A percentile compares a stretch with the other conserved stretches of the same genome.
phyloP scores from a whole-genome alignment of 2,888 invertebrate genomes.

The Aporophyla lueneburgensis region DNA sequence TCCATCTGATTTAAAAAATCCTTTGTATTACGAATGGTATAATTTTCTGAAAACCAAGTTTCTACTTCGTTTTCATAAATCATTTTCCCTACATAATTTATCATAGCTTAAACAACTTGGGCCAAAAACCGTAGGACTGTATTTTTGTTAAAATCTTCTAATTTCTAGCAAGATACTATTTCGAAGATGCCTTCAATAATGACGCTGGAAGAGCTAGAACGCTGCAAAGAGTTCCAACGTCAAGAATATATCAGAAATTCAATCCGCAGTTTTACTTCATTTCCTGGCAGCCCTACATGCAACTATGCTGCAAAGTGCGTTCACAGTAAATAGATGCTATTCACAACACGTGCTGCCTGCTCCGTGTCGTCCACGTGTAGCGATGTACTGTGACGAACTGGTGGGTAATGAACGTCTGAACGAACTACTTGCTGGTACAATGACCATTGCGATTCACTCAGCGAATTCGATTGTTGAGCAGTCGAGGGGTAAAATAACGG shows the following conservation, averaged over 20 bases:
- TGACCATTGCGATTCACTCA: conserved; percentile 46
- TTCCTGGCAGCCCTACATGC: conserved; percentile 54
- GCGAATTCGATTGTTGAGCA: conserved; percentile 19
- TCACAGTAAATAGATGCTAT: conserved; percentile 51
- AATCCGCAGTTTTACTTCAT: background rate
- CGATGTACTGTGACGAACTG: conserved; percentile 46
- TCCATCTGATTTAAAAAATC: too few relatives aligned
- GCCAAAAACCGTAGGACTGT: too few relatives aligned
- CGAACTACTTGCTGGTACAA: conserved; percentile 18
- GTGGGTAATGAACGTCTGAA: conserved; percentile 46
- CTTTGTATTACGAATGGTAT: too few relatives aligned
- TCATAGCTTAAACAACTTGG: too few relatives aligned
- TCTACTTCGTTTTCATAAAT: too few relatives aligned
- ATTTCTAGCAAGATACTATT: background rate
- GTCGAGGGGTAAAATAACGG: conserved; percentile 28
- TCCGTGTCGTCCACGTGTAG: conserved; percentile 50
- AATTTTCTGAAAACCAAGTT: too few relatives aligned
- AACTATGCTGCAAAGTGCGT: conserved; percentile 56
- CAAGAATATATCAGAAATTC: background rate
- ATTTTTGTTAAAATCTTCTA: background rate
- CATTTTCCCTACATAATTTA: too few relatives aligned
- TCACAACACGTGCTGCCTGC: conserved; percentile 51
- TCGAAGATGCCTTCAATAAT: conserved; percentile 1
- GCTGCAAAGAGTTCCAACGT: background rate
- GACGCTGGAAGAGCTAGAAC: background rate